These are phyloP conservation scores for Trichogramma evanescens DNA, from an alignment of 2,888 invertebrate species.

Conservation along the genomic window DNA sequence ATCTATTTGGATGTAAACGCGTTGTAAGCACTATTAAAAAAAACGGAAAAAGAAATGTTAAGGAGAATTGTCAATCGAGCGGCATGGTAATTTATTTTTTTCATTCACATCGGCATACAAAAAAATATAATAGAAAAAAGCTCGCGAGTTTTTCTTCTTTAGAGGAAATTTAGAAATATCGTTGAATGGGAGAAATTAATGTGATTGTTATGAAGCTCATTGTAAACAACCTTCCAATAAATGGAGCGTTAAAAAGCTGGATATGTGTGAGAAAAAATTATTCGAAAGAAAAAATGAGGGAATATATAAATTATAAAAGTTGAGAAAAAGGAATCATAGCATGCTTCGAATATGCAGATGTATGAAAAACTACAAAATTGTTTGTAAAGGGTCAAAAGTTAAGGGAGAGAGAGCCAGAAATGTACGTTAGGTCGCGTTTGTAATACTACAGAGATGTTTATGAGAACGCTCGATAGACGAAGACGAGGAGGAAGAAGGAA, in stretches of 20 bases:
- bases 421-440: slow-evolving; percentile 8
- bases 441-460: slow-evolving; percentile 5
- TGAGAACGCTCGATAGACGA: slow-evolving; percentile 14
- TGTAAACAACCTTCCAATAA: no score
- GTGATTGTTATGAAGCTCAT: background rate
- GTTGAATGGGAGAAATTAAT: slow-evolving; percentile 3
- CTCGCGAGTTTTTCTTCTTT: slow-evolving; percentile 23
- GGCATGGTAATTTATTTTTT: slow-evolving; percentile 22
- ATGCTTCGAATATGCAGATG: no score
- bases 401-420: slow-evolving; percentile 14
- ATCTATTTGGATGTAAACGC: slow-evolving; percentile 44
- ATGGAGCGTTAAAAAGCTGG: background rate
- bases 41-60: slow-evolving; percentile 32
- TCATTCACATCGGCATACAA: slow-evolving; percentile 11
- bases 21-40: slow-evolving; percentile 28
- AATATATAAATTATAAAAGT: slow-evolving; percentile 10
- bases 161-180: slow-evolving; percentile 14
- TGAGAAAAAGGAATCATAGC: no score
- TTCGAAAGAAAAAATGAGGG: slow-evolving; percentile 5
- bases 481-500: slow-evolving; percentile 27
- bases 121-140: slow-evolving; percentile 22
- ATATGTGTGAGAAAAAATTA: no score
- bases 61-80: slow-evolving; percentile 36
- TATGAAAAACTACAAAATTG: no score
- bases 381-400: background rate